These are phyloP conservation scores for Platycnemis pennipes DNA, from an alignment of 2,888 invertebrate genomes.

Conservation along the genomic window DNA sequence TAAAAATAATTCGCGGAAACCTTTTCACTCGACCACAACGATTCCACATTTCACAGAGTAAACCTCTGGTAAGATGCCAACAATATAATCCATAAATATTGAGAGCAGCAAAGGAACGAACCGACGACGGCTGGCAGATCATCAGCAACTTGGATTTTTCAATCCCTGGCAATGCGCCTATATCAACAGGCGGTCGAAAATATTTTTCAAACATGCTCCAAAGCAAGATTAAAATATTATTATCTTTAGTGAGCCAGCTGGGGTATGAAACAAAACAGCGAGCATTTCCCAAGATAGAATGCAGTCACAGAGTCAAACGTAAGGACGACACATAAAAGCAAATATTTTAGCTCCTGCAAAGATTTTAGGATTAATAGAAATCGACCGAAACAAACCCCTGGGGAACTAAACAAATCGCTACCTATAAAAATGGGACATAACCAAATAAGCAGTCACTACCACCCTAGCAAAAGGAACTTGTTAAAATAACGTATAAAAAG, in stretches of 20 bases:
- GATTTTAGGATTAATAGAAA: neutral
- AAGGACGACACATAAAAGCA: no score
- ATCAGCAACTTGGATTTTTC: conserved; percentile 28
- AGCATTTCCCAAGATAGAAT: neutral
- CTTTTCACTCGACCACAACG: neutral
- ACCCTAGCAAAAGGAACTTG: neutral
- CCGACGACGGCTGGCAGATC: neutral
- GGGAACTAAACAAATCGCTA: neutral
- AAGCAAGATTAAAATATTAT: conserved; percentile 4
- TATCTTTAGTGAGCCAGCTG: neutral
- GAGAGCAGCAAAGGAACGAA: neutral
- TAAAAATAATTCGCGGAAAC: neutral
- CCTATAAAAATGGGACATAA: neutral
- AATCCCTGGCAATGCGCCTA: conserved; percentile 36
- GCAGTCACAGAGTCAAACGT: neutral
- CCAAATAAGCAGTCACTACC: neutral
- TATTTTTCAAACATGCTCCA: neutral
- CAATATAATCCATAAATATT: conserved; percentile 33
- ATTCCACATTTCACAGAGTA: neutral
- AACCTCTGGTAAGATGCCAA: neutral
- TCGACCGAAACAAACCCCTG: neutral
- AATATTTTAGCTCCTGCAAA: neutral
- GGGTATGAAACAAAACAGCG: neutral
- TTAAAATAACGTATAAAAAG: neutral
- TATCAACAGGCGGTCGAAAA: conserved; percentile 12